Percentiles rank a stretch among this genome's conserved stretches.
These are phyloP conservation scores for Novumbra hubbsi DNA, from an alignment of 2,797 vertebrate species.

Conservation along the genomic window DNA sequence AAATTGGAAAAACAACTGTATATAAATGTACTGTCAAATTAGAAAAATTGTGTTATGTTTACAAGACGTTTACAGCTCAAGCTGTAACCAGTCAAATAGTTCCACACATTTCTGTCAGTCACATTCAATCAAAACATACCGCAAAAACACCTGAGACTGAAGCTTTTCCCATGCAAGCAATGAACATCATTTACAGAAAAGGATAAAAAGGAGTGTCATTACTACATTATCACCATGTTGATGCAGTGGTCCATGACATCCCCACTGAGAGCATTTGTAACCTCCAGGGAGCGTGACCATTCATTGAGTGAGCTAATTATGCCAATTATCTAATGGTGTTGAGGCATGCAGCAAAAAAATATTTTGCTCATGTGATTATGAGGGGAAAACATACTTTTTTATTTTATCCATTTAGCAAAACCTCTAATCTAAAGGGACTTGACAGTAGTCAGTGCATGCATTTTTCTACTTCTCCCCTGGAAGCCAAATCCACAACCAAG, in stretches of 20 bases:
- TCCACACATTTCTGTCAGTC: slow-evolving; percentile 9
- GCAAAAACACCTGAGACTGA: slow-evolving; percentile 35
- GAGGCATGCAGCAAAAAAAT: slow-evolving; percentile 21
- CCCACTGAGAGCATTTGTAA: slow-evolving; percentile 48
- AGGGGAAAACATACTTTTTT: not conserved
- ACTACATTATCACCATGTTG: slow-evolving; percentile 46
- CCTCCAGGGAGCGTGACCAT: slow-evolving; percentile 42
- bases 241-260: slow-evolving; percentile 50
- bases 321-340: slow-evolving; percentile 48
- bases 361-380: slow-evolving; percentile 13
- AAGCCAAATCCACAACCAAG: too few species aligned
- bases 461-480: too few species aligned
- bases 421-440: too few species aligned
- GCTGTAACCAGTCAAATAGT: not conserved
- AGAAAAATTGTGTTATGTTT: not conserved
- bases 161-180: slow-evolving; percentile 35
- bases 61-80: not conserved
- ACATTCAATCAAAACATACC: slow-evolving; percentile 37
- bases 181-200: slow-evolving; percentile 62
- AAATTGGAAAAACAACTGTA: not conserved
- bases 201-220: slow-evolving; percentile 55
- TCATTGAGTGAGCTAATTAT: slow-evolving; percentile 59
- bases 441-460: too few species aligned
- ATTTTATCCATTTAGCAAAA: too few species aligned
- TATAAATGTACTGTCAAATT: too few species aligned